Percentiles rank a stretch among this genome's conserved stretches.
These are phyloP conservation scores for Sinohyriopsis cumingii DNA, from an alignment of 2,888 invertebrate genomes.

Conservation along the genomic window DNA sequence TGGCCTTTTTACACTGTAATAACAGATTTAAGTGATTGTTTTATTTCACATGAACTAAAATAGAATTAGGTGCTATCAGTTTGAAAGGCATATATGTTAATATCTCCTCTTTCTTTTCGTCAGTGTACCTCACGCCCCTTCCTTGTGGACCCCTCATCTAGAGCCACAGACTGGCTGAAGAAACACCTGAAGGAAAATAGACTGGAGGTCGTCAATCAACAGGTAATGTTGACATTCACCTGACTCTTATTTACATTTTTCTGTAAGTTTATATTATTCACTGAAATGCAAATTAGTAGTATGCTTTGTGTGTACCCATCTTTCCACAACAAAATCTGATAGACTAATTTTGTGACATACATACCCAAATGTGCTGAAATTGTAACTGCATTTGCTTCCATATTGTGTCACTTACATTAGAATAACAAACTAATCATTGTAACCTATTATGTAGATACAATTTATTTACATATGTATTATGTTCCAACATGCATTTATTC, in stretches of 20 bases:
- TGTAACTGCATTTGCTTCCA: too few species aligned
- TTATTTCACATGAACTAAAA: too few species aligned
- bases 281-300: not conserved
- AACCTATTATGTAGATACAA: too few species aligned
- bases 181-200: conserved; percentile 79
- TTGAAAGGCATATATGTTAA: not conserved
- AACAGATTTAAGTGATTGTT: too few species aligned
- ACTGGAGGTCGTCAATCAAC: conserved; percentile 86
- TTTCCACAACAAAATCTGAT: not conserved
- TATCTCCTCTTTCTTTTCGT: not conserved
- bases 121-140: conserved; percentile 80
- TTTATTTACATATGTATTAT: too few species aligned
- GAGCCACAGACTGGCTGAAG: conserved; percentile 87
- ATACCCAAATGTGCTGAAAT: too few species aligned
- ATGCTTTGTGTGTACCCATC: not conserved
- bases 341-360: not conserved
- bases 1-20: too few species aligned
- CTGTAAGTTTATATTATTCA: not conserved
- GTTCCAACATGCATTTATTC: too few species aligned
- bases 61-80: too few species aligned
- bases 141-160: conserved; percentile 90
- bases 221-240: conserved; percentile 68
- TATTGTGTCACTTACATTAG: too few species aligned
- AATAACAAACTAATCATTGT: too few species aligned
- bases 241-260: not conserved